A percentile compares a stretch with the other conserved stretches of the same genome.
Evolutionary conservation across 2,797 vertebrate genomes (phyloP).

Genomic region (Molossus molossus): DNA sequence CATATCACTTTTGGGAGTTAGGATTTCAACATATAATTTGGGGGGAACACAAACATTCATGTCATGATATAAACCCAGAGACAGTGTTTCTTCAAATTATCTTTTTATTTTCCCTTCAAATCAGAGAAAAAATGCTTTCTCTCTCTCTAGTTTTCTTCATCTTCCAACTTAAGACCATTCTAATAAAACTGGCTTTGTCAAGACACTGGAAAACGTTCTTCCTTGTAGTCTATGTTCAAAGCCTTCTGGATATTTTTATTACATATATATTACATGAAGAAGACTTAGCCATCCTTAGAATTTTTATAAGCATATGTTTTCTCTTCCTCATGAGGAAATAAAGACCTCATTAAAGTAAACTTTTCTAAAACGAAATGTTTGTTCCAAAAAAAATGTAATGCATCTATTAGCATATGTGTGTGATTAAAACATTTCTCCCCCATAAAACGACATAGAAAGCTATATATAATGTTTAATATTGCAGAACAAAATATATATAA

Average conservation of each 20-base stretch:
- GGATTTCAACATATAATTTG: background rate
- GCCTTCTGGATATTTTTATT: conserved; percentile 30
- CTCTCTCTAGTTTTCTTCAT: background rate
- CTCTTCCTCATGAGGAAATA: background rate
- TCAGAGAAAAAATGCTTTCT: background rate
- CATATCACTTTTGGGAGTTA: background rate
- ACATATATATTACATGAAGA: background rate
- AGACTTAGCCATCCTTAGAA: background rate
- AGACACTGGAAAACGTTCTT: conserved; percentile 12
- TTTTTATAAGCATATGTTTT: conserved; percentile 50
- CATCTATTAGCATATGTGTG: background rate
- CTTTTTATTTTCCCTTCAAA: background rate
- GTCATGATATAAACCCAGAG: background rate
- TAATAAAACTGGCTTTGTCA: conserved; percentile 18
- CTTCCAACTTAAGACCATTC: background rate
- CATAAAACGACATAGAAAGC: background rate
- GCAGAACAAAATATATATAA: background rate
- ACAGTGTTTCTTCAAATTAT: background rate
- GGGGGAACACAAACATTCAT: background rate
- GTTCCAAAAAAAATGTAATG: background rate
- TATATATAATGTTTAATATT: background rate
- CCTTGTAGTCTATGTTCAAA: background rate
- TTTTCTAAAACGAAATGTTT: conserved; percentile 37
- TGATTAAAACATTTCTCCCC: background rate
- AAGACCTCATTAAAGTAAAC: conserved; percentile 6